Evolutionary conservation across 2,888 invertebrate species (phyloP), one percentile per base, ranked within the genome.

Genomic region (Synergus laeviventris): DNA sequence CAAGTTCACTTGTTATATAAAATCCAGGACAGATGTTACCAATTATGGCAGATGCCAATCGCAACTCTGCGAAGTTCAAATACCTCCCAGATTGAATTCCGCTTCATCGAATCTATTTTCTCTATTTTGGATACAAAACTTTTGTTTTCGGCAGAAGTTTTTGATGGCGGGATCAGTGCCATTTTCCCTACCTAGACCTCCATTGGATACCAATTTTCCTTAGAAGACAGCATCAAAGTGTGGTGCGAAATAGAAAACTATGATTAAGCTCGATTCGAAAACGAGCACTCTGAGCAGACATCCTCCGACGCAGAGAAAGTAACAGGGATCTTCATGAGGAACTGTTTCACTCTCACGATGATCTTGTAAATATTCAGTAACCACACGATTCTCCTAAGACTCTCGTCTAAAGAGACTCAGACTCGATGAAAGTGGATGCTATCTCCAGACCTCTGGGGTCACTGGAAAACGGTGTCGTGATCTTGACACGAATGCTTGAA

Each of bases 351-450:
- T 82, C 79, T 82, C 79, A 80, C 79, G 80, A 81, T 78, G 76
- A 76, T 76, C 80, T 75, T 81, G 80, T 84, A 83, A 84, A 84
- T 84, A 83, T 85, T 83, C 80, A 83, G 77, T 81, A 82, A 82
- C 62, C 76, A 80, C 74, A 80, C 81, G 81, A 82, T 82, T 75
- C 79, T 76, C 39, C 79, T 79, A 80, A 82, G 81, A 79, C 80
- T 75, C 77, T 84, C 80, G 76, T 77, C 78, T 76, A 66, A 75
- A 80, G 81, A 78, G 81, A 80, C 77, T 70, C 62, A 42, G 74
- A 64, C 79, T 74, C 78, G 77, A 83, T 82, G 85, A 85, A 85
- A 85, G 85, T 84, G 79, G 83, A 79, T 82, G 80, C 83, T 82
- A 81, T 81, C 78, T 59, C 77, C 70, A 79, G 83, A 83, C 83